Conservation (phyloP, 2,797 vertebrate species). For the Saxicola maurus region DNA sequence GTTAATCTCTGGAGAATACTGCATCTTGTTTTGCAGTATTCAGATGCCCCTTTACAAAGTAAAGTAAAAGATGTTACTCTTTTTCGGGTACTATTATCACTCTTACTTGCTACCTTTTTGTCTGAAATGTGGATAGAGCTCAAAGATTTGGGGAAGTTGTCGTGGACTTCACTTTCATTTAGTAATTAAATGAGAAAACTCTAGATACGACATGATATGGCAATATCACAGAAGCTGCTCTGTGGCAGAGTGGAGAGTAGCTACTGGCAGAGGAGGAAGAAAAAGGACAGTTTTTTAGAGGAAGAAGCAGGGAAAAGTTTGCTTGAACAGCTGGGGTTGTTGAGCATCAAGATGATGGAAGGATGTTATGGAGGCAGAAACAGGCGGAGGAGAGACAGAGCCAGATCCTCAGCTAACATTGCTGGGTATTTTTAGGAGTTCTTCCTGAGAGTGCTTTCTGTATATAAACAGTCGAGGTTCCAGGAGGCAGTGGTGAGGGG, state of each 20-base stretch:
- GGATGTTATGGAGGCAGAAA: constrained; percentile 9
- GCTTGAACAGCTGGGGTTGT: background rate
- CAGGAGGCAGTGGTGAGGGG: constrained; percentile 27
- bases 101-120: background rate
- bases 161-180: background rate
- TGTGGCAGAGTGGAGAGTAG: background rate
- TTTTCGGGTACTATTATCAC: background rate
- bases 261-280: background rate
- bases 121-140: background rate
- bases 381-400: background rate
- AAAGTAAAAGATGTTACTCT: background rate
- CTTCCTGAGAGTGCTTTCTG: constrained; percentile 29
- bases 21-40: background rate
- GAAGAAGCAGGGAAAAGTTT: background rate
- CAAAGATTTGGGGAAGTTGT: background rate
- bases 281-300: background rate
- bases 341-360: background rate
- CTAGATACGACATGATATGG: background rate
- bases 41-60: background rate
- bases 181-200: background rate
- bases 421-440: constrained; percentile 38
- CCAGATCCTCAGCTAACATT: background rate
- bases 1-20: background rate
- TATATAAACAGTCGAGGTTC: constrained; percentile 9
- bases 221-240: background rate